Conservation (phyloP, 2,113 vertebrate species). For the Xyrauchen texanus region DNA sequence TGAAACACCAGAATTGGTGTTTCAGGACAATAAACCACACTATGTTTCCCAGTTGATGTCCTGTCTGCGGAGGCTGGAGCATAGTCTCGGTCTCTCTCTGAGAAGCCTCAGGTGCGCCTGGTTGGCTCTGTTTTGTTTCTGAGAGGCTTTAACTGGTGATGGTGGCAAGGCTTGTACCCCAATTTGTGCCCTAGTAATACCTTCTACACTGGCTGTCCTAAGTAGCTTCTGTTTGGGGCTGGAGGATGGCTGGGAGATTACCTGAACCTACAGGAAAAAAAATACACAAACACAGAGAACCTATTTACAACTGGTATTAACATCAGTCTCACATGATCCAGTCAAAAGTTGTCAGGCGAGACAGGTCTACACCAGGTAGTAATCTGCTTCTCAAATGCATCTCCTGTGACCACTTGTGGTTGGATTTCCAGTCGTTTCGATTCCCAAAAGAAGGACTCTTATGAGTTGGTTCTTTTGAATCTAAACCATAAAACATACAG, state of each 20-base stretch:
- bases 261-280: constrained; percentile 70
- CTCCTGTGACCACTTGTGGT: too few relatives aligned
- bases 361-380: too few relatives aligned
- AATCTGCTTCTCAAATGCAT: too few relatives aligned
- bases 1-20: too few relatives aligned
- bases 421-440: too few relatives aligned
- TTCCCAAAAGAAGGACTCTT: too few relatives aligned
- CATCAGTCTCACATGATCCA: too few relatives aligned
- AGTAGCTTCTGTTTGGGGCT: constrained; percentile 60
- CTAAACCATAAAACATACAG: too few relatives aligned
- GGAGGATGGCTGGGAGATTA: constrained; percentile 67
- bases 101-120: constrained; percentile 76
- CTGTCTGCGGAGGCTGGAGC: constrained; percentile 76
- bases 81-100: constrained; percentile 78
- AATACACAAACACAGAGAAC: background rate
- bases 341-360: too few relatives aligned
- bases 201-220: constrained; percentile 36
- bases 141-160: constrained; percentile 62
- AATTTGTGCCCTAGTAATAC: constrained; percentile 50
- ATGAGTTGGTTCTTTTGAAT: too few relatives aligned
- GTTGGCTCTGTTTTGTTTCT: constrained; percentile 30
- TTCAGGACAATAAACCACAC: background rate
- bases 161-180: constrained; percentile 60
- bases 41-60: constrained; percentile 83
- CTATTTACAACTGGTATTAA: too few relatives aligned